Evolutionary conservation across 2,113 vertebrate genomes (phyloP), one percentile per base, ranked within the genome.

Genomic region (Gavia stellata): DNA sequence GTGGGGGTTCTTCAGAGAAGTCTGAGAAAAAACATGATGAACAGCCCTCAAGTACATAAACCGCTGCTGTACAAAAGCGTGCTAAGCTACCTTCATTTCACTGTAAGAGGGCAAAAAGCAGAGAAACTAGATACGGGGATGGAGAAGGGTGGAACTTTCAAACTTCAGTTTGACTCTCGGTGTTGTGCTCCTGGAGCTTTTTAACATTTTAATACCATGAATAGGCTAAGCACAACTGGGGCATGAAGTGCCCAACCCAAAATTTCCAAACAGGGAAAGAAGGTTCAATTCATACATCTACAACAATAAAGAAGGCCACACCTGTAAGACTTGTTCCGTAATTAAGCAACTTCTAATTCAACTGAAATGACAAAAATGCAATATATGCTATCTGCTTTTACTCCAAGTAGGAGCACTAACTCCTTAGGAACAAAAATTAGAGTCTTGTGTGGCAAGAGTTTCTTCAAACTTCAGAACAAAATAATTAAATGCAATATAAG

Each of bases 61-160:
- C 11, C 1, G 3, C 4, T 42, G 24, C 59, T 68, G 31, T 73
- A 68, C 26, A 36, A 53, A 81, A 53, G 42, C 0, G 0, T 34
- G 34, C 36, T 31, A 20, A 77, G 42, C 25, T 78, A 33, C 44
- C 62, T 74, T 45, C 7, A 16, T 36, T 66, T 86, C 42, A 40
- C 61, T 14, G 12, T 72, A 26, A 68, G 3, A 4, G 40, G 28
- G 36, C 8, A 71, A 50, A 94, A 70, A 58, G 15, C 14, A 71
- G 65, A 78, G 85, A 81, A 52, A 66, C 1, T 67, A 86, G 34
- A 31, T 28, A 20, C 0, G 2, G 28, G 36, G 55, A 45, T 34
- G 17, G 42, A 78, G 19, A 72, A 75, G 42, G 16, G 52, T 25
- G 18, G 10, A 67, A 68, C 40, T 56, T 38, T 34, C 23, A 59